Evolutionary conservation across 2,888 invertebrate species (phyloP), one percentile per base, ranked within the genome.

Genomic region (Epinotia nisella): DNA sequence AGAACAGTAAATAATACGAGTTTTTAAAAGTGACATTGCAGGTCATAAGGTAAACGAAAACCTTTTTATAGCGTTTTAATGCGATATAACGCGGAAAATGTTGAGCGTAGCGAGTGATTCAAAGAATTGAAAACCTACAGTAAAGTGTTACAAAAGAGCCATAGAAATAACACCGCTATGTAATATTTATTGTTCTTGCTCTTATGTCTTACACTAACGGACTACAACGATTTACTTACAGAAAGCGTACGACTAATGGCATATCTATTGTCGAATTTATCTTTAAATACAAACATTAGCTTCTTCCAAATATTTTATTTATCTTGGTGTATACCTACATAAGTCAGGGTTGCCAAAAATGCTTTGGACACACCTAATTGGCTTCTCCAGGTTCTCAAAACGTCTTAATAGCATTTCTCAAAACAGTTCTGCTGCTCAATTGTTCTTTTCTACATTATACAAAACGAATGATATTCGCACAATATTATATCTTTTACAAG

Each of bases 181-280:
- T n/a, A 51, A 24, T 35, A 10, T 55, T 39, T 11, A 66, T 56
- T 66, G 41, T 66, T 66, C 41, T 55, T 65, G 39, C 9, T 15
- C 29, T 35, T 53, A 71, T 21, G 66, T 41, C 81, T 83, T 83
- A 83, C 61, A 73, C 80, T 84, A 83, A 77, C 80, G 82, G 78
- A 80, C 78, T 79, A 62, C 70, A 75, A 82, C 69, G 78, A 80
- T 76, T 71, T 78, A 80, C 79, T 79, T 71, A 75, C 75, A 78
- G 78, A 79, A 84, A 83, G 83, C 83, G 79, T 80, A 83, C 80
- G 79, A 70, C 67, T 78, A 78, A 76, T 78, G 79, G 80, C 79
- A 78, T 74, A 79, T 78, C 83, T 86, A 85, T 85, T 86, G 86
- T 87, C 84, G 59, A 80, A 76, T 78, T 80, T 77, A 76, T 76